These are phyloP conservation scores for Silurus glanis DNA, from an alignment of 2,113 vertebrate genomes.

Conservation along the genomic window DNA sequence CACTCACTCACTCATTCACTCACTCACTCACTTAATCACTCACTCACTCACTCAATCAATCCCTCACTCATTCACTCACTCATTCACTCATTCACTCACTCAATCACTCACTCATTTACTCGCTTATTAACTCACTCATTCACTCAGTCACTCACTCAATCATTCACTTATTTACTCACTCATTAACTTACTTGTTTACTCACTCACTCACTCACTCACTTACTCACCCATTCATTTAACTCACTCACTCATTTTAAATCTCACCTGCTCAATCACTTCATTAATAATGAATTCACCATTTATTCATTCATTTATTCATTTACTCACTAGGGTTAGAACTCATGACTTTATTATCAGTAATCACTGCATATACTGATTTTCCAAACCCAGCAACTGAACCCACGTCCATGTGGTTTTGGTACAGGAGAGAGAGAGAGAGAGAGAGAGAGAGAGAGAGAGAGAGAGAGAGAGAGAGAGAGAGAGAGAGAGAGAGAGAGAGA, in stretches of 20 bases:
- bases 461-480: too few species aligned
- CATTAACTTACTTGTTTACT: background rate
- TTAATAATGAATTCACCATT: too few species aligned
- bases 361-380: too few species aligned
- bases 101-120: background rate
- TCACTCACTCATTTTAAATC: background rate
- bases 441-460: too few species aligned
- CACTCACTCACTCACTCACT: background rate
- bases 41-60: background rate
- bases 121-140: too few species aligned
- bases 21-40: background rate
- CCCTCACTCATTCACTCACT: background rate
- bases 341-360: too few species aligned
- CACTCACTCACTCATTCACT: background rate
- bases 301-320: too few species aligned
- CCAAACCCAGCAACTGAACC: too few species aligned
- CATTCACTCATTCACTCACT: background rate
- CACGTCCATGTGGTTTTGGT: background rate
- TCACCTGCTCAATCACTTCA: too few species aligned
- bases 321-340: too few species aligned
- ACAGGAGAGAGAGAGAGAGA: background rate
- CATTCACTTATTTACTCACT: background rate
- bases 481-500: too few species aligned
- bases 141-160: background rate
- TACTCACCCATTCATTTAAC: background rate